phyloP scores from a whole-genome alignment of 2,797 vertebrate genomes.

The Sebastes steindachneri region DNA sequence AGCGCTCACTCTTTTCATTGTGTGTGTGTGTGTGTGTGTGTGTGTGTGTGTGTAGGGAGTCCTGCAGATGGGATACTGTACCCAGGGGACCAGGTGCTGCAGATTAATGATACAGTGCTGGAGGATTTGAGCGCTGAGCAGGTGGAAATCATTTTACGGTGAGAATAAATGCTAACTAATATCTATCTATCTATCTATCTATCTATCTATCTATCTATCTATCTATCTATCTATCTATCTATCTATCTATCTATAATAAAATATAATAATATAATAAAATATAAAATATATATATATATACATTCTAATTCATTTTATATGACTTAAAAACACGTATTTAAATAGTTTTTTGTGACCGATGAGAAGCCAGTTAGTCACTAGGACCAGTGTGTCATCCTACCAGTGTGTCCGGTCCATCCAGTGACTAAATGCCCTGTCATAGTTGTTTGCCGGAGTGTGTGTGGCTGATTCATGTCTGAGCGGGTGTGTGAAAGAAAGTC shows the following conservation, averaged over 20 bases:
- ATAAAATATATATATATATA: rapidly evolving
- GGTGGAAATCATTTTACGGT: conserved; percentile 90
- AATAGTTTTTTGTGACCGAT: not conserved
- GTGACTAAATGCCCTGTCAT: conserved; percentile 6
- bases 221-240: too few species aligned
- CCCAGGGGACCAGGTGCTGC: conserved; percentile 92
- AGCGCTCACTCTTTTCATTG: conserved; percentile 36
- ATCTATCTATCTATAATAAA: too few species aligned
- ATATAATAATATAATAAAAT: too few species aligned
- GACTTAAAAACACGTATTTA: not conserved
- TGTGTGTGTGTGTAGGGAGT: conserved; percentile 74
- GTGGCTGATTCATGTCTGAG: not conserved
- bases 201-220: not conserved
- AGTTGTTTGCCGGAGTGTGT: conserved; percentile 1
- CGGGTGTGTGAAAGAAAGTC: conserved; percentile 21
- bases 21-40: conserved; percentile 25
- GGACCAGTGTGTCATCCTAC: not conserved
- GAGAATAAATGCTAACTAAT: conserved; percentile 24
- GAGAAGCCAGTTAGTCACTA: not conserved
- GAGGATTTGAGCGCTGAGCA: conserved; percentile 86
- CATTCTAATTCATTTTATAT: too few species aligned
- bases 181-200: not conserved
- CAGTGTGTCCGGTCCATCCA: conserved; percentile 14
- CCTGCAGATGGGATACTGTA: conserved; percentile 85
- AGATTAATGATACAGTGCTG: conserved; percentile 86